Base-by-base conservation (phyloP, 2,888 invertebrate species). In the Acleris laterana region DNA sequence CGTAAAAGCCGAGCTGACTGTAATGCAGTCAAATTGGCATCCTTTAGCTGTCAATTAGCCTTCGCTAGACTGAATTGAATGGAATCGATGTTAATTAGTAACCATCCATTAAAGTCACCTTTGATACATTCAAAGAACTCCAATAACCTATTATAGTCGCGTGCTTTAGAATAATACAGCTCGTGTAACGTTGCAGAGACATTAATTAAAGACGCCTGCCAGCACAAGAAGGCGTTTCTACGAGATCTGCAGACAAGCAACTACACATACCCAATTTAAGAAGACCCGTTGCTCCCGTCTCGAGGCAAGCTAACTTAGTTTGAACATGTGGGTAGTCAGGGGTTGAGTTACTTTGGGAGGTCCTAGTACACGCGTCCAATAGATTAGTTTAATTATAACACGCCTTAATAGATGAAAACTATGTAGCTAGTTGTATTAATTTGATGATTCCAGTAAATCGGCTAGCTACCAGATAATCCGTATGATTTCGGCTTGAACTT, bases 151-250 rank as follows among this genome's bases (percentile, higher is more conserved):
- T 84, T 84, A 81, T 79, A 81, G 79, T 75, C 79, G 75, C 79
- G 75, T 80, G 79, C 76, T 77, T 77, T 75, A 74, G 76, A 79
- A 81, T 83, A 85, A 81, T 81, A 84, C 81, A 80, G 83, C 70
- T 66, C 70, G 62, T 66, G 59, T 82, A 75, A 82, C 83, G 85
- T 85, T 84, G 77, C 81, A 73, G 80, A 83, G 88, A 88, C 89
- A 88, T 89, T 91, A 90, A 90, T 91, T 90, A 91, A 88, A 85
- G 85, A 83, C 82, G 80, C 76, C 87, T 88, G 91, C 88, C 90
- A 89, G 77, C 82, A 77, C 90, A 90, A 90, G 88, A 88, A 88
- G 90, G 90, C 85, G 87, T 82, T 76, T 77, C 77, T 79, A 78
- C 76, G 77, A 84, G 84, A 87, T 85, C 83, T n/a, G n/a, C n/a